Percentiles rank a stretch among this genome's conserved stretches.
phyloP scores from a whole-genome alignment of 2,888 invertebrate species.

The Antitype chi region DNA sequence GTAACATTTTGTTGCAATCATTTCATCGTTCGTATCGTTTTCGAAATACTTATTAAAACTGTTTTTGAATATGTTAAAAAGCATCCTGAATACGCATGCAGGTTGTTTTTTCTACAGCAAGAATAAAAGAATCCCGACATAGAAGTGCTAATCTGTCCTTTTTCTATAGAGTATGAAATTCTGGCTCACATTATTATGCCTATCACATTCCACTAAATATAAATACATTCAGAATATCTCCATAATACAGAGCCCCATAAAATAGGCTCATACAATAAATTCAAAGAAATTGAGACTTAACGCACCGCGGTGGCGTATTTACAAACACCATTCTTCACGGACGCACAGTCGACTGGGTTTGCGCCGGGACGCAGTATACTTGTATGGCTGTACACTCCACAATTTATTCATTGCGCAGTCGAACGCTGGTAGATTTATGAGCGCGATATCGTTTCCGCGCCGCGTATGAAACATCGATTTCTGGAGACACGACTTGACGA shows the following conservation, averaged over 20 bases:
- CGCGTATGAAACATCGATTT: slow-evolving; percentile 69
- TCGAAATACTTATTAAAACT: too few species aligned
- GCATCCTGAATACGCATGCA: neutral
- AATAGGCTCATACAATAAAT: slow-evolving; percentile 59
- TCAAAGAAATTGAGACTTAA: slow-evolving; percentile 65
- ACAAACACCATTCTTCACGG: slow-evolving; percentile 67
- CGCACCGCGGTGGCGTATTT: slow-evolving; percentile 58
- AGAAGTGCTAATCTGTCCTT: neutral
- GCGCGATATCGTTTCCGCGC: slow-evolving; percentile 63
- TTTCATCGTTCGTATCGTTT: neutral
- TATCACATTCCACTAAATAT: slow-evolving; percentile 8
- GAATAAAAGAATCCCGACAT: neutral
- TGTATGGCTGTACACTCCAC: slow-evolving; percentile 52
- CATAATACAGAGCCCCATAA: slow-evolving; percentile 44
- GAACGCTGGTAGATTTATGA: slow-evolving; percentile 65
- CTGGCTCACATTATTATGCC: neutral
- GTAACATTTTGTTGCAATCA: neutral
- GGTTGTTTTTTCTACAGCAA: neutral
- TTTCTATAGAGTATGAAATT: neutral
- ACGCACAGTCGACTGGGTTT: slow-evolving; percentile 54
- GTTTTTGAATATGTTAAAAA: neutral
- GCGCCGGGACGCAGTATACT: slow-evolving; percentile 39
- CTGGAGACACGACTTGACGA: slow-evolving; percentile 57
- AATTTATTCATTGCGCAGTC: slow-evolving; percentile 71
- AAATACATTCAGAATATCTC: slow-evolving; percentile 25